Percentiles rank a stretch among this genome's conserved stretches.
Evolutionary conservation across 2,797 vertebrate genomes (phyloP).

Genomic region (Muscicapa striata): DNA sequence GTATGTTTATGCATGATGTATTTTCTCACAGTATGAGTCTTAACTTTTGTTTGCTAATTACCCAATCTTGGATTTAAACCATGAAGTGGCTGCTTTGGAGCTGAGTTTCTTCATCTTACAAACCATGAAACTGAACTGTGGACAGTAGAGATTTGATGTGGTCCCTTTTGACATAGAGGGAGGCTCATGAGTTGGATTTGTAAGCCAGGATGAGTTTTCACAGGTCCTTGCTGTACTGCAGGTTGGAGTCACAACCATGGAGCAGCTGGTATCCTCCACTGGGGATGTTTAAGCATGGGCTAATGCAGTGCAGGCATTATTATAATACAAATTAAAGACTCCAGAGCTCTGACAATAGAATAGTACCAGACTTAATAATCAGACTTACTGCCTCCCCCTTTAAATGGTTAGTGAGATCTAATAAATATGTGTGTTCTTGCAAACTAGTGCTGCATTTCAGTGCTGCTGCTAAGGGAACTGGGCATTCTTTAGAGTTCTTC

Average conservation of each 20-base stretch:
- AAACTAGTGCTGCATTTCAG: neutral
- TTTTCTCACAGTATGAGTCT: conserved; percentile 47
- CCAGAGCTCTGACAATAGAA: neutral
- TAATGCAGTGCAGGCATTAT: neutral
- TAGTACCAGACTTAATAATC: neutral
- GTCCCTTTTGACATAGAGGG: neutral
- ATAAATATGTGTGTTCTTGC: neutral
- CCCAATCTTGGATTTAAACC: conserved; percentile 12
- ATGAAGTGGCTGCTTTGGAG: neutral
- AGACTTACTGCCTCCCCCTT: neutral
- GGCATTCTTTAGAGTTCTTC: neutral
- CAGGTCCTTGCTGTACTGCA: neutral
- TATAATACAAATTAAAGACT: conserved; percentile 20
- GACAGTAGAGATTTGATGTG: neutral
- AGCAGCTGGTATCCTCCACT: neutral
- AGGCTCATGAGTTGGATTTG: neutral
- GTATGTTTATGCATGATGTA: conserved; percentile 26
- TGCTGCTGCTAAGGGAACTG: neutral
- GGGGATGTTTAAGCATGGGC: neutral
- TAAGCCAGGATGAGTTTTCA: neutral
- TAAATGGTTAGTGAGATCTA: neutral
- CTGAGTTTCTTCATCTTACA: neutral
- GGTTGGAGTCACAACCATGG: neutral
- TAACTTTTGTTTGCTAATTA: conserved; percentile 46
- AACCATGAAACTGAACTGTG: neutral